Base-by-base conservation (phyloP, 2,797 vertebrate species). In the Gymnoscopelus braueri region DNA sequence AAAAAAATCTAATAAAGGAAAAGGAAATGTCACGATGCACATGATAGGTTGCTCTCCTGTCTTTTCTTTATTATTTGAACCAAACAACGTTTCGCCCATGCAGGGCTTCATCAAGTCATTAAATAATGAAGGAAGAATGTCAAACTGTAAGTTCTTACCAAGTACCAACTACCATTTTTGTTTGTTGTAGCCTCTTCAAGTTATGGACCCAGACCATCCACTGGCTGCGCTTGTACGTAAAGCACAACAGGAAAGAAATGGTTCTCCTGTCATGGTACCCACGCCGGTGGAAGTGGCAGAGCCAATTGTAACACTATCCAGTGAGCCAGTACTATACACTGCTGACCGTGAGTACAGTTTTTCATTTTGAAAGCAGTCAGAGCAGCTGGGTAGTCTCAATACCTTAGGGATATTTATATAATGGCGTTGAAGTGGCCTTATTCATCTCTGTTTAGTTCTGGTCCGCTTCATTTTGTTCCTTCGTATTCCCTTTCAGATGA, bases 161-260 rank as follows among this genome's bases (percentile, higher is more conserved):
- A 44, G 3, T 69, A 4, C 1, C 54, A 61, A 44, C 3, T 69
- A 4, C 1, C 12, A 29, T 70, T 74, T 15, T 58, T 44, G 39
- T 87, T 50, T 83, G 72, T 80, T 77, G 24, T 78, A 99, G 97
- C 98, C 98, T 78, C 84, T 99, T 62, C 96, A 95, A 78, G 96
- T 99, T 4, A 96, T 99, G 72, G 98, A 99, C 79, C 98, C 97
- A 0, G 98, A 99, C 88, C 97, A 99, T 74, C 98, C 98, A 0
- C 91, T 99, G 48, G 97, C 97, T 53, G 96, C 90, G 0, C 94
- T 99, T 56, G 96, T 99, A 57, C 94, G 94, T 50, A 99, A 96
- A 93, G 95, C 96, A 0, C 90, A 92, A 60, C 95, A 91, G 44
- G 97, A 98, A 81, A 91, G 83, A 65, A 97, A 96, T 51, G 95